These are phyloP conservation scores for Armadillidium nasatum DNA, from an alignment of 1,140 invertebrate species.

Conservation along the genomic window DNA sequence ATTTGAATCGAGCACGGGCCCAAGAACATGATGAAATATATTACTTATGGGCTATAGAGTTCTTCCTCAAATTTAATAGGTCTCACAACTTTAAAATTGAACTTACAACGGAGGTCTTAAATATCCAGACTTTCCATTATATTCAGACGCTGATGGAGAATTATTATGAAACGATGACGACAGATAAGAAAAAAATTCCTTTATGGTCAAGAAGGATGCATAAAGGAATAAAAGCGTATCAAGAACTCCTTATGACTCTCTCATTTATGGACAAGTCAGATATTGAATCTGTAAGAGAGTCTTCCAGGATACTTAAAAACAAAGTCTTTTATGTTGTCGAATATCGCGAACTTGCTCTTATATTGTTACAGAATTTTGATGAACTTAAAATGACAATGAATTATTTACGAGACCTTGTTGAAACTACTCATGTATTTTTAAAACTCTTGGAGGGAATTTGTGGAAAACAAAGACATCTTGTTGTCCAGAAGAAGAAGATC, in stretches of 20 bases:
- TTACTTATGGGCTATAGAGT: constrained; percentile 87
- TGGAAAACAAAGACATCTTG: constrained; percentile 58
- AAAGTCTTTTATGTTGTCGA: constrained; percentile 92
- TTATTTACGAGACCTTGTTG: constrained; percentile 80
- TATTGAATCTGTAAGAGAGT: constrained; percentile 64
- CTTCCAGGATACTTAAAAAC: constrained; percentile 78
- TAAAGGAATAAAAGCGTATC: constrained; percentile 66
- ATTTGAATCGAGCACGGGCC: constrained; percentile 59
- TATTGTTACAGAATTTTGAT: constrained; percentile 73
- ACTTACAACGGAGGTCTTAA: constrained; percentile 83
- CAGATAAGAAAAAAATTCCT: constrained; percentile 71
- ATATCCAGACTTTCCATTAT: constrained; percentile 84
- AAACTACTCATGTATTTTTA: constrained; percentile 84
- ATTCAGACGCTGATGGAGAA: constrained; percentile 86
- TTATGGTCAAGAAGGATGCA: constrained; percentile 81
- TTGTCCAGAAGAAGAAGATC: constrained; percentile 70
- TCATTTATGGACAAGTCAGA: constrained; percentile 69
- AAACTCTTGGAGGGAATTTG: constrained; percentile 83
- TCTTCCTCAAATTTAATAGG: constrained; percentile 97
- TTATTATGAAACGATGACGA: constrained; percentile 78
- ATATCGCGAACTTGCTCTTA: constrained; percentile 83
- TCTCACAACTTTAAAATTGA: constrained; percentile 75
- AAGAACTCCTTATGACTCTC: constrained; percentile 65
- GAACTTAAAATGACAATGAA: constrained; percentile 75
- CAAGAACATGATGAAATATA: constrained; percentile 80